Evolutionary conservation across 2,113 vertebrate species (phyloP), one percentile per base, ranked within the genome.

Genomic region (Hipposideros armiger): DNA sequence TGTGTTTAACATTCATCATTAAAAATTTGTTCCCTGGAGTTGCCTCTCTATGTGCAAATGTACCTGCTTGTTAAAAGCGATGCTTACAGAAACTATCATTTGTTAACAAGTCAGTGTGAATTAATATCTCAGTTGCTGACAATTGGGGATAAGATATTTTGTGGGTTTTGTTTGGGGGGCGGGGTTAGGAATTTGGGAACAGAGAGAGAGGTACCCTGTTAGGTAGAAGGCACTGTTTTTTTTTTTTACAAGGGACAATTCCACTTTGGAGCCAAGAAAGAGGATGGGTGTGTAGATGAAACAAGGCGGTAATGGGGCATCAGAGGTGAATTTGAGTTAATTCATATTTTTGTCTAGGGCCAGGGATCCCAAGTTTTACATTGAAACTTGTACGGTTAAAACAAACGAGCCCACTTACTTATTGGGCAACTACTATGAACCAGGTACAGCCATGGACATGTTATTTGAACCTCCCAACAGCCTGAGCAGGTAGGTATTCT

Each of bases 101-200:
- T 78, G 36, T 92, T 93, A 90, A 76, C n/a, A n/a, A 22, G 50
- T 56, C 77, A n/a, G 36, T 64, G 62, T 78, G 50, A 92, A 56
- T 85, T 42, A 54, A 26, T 83, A 86, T 58, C 45, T 90, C n/a
- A 7, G 11, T 86, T 70, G 36, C 24, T 72, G 70, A 81, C 80
- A 93, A 64, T 22, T 20, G 66, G 73, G 56, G 76, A 64, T n/a
- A 76, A 56, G 87, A 5, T 87, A 42, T 50, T 86, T 69, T 89
- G 24, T 73, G 72, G 30, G 32, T 87, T 90, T 85, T 80, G 24
- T 74, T 16, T 1, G 45, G 36, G 67, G 66, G 52, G 76, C 2
- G 14, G 64, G 24, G 7, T 81, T 67, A 66, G 50, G 60, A 76
- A 81, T 91, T 90, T 70, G 58, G 70, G 8, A 85, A 62, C 62